Percentiles rank a stretch among this genome's conserved stretches.
These are phyloP conservation scores for Bubalus kerabau DNA, from an alignment of 2,113 vertebrate species.

Conservation along the genomic window DNA sequence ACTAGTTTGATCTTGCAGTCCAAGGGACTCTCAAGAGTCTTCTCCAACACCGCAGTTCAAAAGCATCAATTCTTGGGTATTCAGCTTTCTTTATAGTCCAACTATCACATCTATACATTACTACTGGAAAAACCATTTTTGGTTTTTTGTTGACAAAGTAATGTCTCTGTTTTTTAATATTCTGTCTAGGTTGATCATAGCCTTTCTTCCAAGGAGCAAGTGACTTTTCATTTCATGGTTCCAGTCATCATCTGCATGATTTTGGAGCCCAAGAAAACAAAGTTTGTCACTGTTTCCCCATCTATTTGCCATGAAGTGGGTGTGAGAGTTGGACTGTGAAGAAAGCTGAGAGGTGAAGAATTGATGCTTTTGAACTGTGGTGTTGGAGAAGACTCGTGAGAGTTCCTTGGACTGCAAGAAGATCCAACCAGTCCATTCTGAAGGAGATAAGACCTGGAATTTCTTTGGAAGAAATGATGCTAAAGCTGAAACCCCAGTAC, in stretches of 20 bases:
- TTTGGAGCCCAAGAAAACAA: background rate
- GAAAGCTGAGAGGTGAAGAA: too few species aligned
- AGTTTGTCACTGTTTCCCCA: background rate
- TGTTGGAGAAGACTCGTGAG: too few species aligned
- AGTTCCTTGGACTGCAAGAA: too few species aligned
- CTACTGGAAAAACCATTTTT: background rate
- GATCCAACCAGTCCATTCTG: too few species aligned
- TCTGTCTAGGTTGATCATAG: background rate
- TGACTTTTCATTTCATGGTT: background rate
- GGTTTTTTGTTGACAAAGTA: background rate
- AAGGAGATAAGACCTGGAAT: too few species aligned
- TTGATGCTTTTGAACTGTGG: too few species aligned
- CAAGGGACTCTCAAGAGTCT: background rate
- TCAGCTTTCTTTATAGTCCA: background rate
- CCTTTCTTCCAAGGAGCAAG: background rate
- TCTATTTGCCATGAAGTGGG: background rate
- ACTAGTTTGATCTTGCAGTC: background rate
- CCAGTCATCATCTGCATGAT: background rate
- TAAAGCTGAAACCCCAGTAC: too few species aligned
- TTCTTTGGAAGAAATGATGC: too few species aligned
- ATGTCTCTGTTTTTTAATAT: background rate
- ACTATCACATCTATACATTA: background rate
- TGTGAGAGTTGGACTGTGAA: too few species aligned
- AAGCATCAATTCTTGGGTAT: fast-evolving
- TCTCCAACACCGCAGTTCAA: background rate